phyloP scores from a whole-genome alignment of 1,140 invertebrate genomes.

The Drosophila athabasca region DNA sequence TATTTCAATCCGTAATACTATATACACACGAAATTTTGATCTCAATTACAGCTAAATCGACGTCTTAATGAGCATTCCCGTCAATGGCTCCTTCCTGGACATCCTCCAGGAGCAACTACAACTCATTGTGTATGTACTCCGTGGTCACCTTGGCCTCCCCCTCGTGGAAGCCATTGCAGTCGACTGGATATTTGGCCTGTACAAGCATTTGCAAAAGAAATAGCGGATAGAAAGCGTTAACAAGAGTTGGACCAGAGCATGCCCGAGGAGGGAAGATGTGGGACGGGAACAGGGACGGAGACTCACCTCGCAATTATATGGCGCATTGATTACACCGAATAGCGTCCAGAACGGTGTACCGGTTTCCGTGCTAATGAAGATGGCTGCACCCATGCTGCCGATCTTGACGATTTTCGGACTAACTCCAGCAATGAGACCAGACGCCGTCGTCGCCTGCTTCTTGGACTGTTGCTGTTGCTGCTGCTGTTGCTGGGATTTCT shows the following conservation, averaged over 20 bases:
- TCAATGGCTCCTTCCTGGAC: constrained; percentile 3
- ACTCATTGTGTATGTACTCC: constrained; percentile 91
- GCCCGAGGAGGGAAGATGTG: constrained; percentile 1
- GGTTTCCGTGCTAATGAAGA: constrained; percentile 85
- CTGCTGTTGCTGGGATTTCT: constrained; percentile 50
- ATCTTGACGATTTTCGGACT: constrained; percentile 88
- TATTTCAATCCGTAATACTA: constrained; percentile 79
- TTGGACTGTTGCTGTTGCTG: constrained; percentile 73
- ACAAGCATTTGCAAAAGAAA: constrained; percentile 21
- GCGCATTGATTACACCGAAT: constrained; percentile 85
- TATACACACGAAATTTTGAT: constrained; percentile 68
- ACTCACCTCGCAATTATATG: constrained; percentile 85
- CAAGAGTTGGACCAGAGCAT: constrained; percentile 1
- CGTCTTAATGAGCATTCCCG: constrained; percentile 55
- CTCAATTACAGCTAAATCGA: constrained; percentile 65
- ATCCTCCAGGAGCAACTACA: constrained; percentile 82
- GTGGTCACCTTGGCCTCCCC: constrained; percentile 91
- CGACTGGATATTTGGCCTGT: constrained; percentile 88
- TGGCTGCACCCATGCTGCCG: constrained; percentile 87
- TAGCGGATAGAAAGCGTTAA: constrained; percentile 41
- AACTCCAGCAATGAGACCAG: constrained; percentile 84
- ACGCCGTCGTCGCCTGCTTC: constrained; percentile 35
- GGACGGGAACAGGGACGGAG: constrained; percentile 6
- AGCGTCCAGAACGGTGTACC: constrained; percentile 86
- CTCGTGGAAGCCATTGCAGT: constrained; percentile 90